Conservation (phyloP, 2,888 invertebrate genomes). For the Sisyra terminalis region DNA sequence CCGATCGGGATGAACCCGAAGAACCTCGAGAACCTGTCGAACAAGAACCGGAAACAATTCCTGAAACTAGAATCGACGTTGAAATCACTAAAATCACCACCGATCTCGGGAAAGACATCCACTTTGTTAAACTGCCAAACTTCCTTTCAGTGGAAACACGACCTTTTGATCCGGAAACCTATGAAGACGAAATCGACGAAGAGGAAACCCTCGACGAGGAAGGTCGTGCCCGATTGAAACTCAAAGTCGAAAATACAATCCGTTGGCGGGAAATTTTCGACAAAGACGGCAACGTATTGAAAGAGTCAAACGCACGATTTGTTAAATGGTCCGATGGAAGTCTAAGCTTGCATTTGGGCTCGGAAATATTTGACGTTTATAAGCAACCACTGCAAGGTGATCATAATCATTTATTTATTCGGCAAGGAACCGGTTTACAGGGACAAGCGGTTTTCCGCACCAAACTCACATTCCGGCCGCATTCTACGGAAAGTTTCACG, state of each 20-base stretch:
- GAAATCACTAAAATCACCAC: constrained; percentile 92
- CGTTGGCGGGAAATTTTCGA: constrained; percentile 81
- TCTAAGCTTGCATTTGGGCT: constrained; percentile 89
- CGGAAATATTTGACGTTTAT: constrained; percentile 96
- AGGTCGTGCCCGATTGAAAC: constrained; percentile 77
- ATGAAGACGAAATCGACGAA: constrained; percentile 98
- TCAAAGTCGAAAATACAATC: constrained; percentile 95
- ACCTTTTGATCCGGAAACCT: constrained; percentile 86
- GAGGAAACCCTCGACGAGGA: constrained; percentile 97
- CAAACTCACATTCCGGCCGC: constrained; percentile 92
- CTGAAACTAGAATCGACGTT: constrained; percentile 90
- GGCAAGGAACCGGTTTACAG: constrained; percentile 94
- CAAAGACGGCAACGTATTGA: constrained; percentile 60
- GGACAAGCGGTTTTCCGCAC: constrained; percentile 96
- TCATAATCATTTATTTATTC: constrained; percentile 93
- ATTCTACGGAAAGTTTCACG: constrained; percentile 97
- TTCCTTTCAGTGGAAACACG: constrained; percentile 95
- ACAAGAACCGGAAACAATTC: constrained; percentile 61
- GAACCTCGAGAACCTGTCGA: constrained; percentile 42
- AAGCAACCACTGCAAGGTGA: constrained; percentile 87
- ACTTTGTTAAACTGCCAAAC: constrained; percentile 95
- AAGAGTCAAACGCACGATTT: constrained; percentile 89
- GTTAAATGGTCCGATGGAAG: constrained; percentile 98
- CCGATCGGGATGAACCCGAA: constrained; percentile 15
- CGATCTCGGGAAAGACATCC: constrained; percentile 79